Conservation (phyloP, 2,888 invertebrate genomes). For the Conchocele bisecta region DNA sequence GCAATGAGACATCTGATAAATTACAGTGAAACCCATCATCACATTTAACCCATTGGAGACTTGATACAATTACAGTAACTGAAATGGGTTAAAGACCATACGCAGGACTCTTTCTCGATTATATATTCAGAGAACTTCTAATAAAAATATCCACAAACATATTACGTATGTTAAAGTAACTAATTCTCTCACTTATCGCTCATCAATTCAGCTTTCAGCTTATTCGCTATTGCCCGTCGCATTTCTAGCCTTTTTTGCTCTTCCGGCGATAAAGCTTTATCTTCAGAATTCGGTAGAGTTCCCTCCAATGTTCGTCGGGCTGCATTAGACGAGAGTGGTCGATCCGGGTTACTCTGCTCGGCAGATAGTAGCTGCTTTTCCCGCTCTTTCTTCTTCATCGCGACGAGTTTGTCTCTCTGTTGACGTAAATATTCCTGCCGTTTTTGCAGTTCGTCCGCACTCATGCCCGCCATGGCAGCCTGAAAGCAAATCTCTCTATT, state of each 20-base stretch:
- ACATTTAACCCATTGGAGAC: no score
- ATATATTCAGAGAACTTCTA: no score
- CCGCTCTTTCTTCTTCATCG: slow-evolving; percentile 93
- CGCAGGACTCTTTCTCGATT: no score
- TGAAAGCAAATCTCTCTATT: no score
- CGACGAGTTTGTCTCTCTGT: slow-evolving; percentile 95
- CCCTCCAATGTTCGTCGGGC: slow-evolving; percentile 87
- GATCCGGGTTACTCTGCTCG: slow-evolving; percentile 83
- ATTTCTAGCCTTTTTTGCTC: slow-evolving; percentile 88
- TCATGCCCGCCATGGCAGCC: slow-evolving; percentile 76
- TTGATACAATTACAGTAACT: no score
- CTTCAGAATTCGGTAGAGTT: slow-evolving; percentile 21
- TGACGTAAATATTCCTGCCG: slow-evolving; percentile 93
- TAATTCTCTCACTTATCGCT: slow-evolving; percentile 83
- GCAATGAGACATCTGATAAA: no score
- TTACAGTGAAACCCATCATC: no score
- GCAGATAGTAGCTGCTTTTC: slow-evolving; percentile 89
- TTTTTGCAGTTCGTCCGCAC: slow-evolving; percentile 77
- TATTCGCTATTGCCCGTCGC: slow-evolving; percentile 91
- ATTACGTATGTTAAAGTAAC: no score
- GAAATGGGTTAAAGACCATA: no score
- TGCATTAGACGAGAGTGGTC: slow-evolving; percentile 90
- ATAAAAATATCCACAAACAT: no score
- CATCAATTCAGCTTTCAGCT: slow-evolving; percentile 93
- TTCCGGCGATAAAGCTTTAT: slow-evolving; percentile 61